Evolutionary conservation across 2,113 vertebrate genomes (phyloP).

Genomic region (Felis chaus): DNA sequence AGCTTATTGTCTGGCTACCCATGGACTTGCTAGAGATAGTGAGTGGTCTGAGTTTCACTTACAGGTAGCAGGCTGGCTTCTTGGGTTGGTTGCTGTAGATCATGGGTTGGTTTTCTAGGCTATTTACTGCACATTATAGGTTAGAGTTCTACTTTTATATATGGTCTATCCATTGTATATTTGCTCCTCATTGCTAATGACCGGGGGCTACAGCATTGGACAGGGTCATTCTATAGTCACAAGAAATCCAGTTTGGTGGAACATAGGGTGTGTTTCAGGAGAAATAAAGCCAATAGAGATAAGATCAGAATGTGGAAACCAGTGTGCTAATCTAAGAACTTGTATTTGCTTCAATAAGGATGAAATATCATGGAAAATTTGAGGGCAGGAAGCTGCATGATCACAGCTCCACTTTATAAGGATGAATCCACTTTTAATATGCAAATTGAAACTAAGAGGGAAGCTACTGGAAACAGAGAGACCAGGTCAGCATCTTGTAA

Average conservation of each 20-base stretch:
- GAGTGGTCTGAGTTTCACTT: not conserved
- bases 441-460: not conserved
- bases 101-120: not conserved
- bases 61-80: not conserved
- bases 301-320: not conserved
- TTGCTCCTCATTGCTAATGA: not conserved
- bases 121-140: not conserved
- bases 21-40: not conserved
- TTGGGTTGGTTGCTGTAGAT: not conserved
- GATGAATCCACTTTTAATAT: not conserved
- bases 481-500: not conserved
- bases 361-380: not conserved
- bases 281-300: not conserved
- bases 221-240: not conserved
- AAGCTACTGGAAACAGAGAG: not conserved
- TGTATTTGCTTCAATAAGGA: not conserved
- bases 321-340: not conserved
- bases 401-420: not conserved
- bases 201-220: not conserved
- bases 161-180: not conserved
- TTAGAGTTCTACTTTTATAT: not conserved
- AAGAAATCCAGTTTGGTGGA: not conserved
- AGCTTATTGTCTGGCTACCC: not conserved
- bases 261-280: not conserved
- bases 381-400: not conserved